Conservation (phyloP, 2,113 vertebrate species). For the Nibea coibor region DNA sequence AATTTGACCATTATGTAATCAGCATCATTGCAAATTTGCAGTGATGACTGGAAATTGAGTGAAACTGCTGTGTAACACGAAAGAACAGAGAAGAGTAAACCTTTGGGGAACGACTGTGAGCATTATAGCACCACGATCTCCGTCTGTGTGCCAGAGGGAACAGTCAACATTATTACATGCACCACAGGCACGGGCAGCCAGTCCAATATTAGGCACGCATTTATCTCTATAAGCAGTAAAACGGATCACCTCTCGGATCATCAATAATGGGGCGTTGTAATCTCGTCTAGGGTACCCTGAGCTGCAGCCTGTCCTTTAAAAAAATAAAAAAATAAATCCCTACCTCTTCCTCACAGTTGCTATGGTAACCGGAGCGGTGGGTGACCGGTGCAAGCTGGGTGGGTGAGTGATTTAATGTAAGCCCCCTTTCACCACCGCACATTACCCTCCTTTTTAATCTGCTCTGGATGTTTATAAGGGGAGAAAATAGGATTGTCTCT, state of each 20-base stretch:
- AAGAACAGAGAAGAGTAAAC: background rate
- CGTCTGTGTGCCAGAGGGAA: background rate
- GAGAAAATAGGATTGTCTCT: conserved; percentile 71
- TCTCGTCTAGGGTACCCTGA: conserved; percentile 51
- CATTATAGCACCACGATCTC: conserved; percentile 2
- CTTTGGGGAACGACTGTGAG: background rate
- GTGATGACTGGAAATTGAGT: background rate
- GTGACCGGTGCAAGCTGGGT: conserved; percentile 57
- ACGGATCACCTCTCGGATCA: background rate
- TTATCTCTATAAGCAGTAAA: conserved; percentile 19
- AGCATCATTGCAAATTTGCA: background rate
- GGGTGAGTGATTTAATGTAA: conserved; percentile 70
- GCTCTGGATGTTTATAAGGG: conserved; percentile 60
- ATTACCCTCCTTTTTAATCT: conserved; percentile 74
- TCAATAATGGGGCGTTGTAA: conserved; percentile 46
- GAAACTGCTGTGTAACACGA: background rate
- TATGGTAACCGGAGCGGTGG: conserved; percentile 72
- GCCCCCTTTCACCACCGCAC: conserved; percentile 55
- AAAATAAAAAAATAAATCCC: conserved; percentile 55
- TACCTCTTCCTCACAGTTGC: conserved; percentile 75
- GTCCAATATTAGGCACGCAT: conserved; percentile 19
- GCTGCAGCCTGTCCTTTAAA: conserved; percentile 51
- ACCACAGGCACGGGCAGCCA: background rate
- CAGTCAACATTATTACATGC: background rate
- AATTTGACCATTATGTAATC: background rate